Conservation (phyloP, 2,888 invertebrate species). For the Drosophila colorata region DNA sequence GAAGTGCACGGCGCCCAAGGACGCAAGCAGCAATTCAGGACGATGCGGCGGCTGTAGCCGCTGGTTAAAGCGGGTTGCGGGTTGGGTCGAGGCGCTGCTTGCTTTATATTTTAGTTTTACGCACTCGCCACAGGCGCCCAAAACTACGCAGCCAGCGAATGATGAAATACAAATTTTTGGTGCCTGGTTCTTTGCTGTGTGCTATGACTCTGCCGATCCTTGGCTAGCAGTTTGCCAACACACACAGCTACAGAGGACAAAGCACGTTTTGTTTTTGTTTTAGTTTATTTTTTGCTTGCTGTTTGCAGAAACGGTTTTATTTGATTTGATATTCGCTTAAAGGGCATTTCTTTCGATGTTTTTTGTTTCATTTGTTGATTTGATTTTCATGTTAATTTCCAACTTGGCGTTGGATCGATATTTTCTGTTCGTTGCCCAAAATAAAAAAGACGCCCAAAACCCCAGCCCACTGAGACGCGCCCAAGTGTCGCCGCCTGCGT, state of each 20-base stretch:
- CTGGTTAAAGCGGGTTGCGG: slow-evolving; percentile 3
- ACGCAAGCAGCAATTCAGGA: slow-evolving; percentile 30
- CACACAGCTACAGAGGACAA: neutral
- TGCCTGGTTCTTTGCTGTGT: neutral
- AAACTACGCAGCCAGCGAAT: slow-evolving; percentile 21
- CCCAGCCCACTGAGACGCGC: slow-evolving; percentile 33
- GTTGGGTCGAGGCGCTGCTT: neutral
- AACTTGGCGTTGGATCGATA: slow-evolving; percentile 65
- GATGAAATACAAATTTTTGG: slow-evolving; percentile 29
- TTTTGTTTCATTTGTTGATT: slow-evolving; percentile 63
- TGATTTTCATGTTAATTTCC: slow-evolving; percentile 73
- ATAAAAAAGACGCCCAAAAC: slow-evolving; percentile 24
- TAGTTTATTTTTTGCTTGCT: slow-evolving; percentile 22
- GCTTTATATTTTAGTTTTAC: slow-evolving; percentile 24
- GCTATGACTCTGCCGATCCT: slow-evolving; percentile 8
- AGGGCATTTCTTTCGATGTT: slow-evolving; percentile 14
- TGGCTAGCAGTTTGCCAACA: slow-evolving; percentile 21
- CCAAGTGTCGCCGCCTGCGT: slow-evolving; percentile 51
- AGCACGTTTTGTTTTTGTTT: slow-evolving; percentile 17
- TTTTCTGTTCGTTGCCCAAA: slow-evolving; percentile 16
- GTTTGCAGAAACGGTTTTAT: slow-evolving; percentile 61
- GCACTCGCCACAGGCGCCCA: slow-evolving; percentile 8
- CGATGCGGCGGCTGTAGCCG: slow-evolving; percentile 14
- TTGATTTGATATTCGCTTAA: slow-evolving; percentile 44
- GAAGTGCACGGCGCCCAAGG: slow-evolving; percentile 59